Base-by-base conservation (phyloP, 2,888 invertebrate species). In the Chymomyza fuscimana region DNA sequence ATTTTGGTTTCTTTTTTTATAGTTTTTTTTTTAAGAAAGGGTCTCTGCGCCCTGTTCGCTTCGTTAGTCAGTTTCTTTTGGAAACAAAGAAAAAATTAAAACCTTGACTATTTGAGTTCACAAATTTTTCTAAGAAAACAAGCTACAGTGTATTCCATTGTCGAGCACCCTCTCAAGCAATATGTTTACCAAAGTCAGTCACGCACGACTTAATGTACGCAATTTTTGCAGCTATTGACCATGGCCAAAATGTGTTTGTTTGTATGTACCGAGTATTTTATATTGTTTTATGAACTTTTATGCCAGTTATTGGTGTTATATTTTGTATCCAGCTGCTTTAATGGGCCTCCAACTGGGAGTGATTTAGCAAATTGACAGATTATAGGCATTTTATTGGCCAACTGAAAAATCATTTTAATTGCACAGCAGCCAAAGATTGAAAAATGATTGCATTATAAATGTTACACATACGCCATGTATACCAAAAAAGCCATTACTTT, bases 321-420 rank as follows among this genome's bases (percentile, higher is more conserved):
- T 65, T 64, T 63, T 69, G 70, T 63, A 61, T 54, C n/a, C 50
- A 51, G 56, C 52, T 16, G 46, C 60, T 72, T 80, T 78, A 82
- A 81, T 78, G 76, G 77, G 58, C 56, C 67, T 71, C 68, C 80
- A 70, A 73, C 74, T 63, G 79, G 69, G 88, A 86, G 86, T 82
- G 86, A 88, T 88, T 86, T 87, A 77, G 78, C 76, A 82, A 88
- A 86, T 88, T 87, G 78, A 81, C 79, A 82, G 83, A 82, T 87
- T 87, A 87, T 84, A 78, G 78, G 71, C 74, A 70, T 80, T 81
- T 74, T 73, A 82, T 74, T 81, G 80, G 36, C 64, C 61, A 62
- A 22, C 15, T 56, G 40, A 46, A 16, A 22, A 54, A 54, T 54
- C 54, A 54, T 54, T n/a, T n/a, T 54, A 54, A 54, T 54, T 54